Evolutionary conservation across 2,113 vertebrate species (phyloP).

Genomic region (Rhinichthys klamathensis): DNA sequence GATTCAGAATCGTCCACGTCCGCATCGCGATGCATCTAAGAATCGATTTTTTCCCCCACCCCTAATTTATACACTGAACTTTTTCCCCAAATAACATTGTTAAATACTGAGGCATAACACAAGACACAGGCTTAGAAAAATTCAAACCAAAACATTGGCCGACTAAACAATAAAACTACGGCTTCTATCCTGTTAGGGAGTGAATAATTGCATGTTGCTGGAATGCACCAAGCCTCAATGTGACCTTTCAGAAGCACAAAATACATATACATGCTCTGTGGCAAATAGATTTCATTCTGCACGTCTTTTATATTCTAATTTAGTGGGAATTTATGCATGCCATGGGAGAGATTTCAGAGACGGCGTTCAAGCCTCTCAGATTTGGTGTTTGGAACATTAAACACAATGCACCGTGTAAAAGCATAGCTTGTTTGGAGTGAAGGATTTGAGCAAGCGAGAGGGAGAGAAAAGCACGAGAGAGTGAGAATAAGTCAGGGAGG

Average conservation of each 20-base stretch:
- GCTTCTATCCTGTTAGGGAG: constrained; percentile 58
- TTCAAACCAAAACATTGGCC: constrained; percentile 31
- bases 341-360: constrained; percentile 56
- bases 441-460: constrained; percentile 44
- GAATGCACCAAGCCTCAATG: constrained; percentile 59
- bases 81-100: not conserved
- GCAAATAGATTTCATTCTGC: constrained; percentile 62
- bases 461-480: constrained; percentile 10
- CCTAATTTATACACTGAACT: not conserved
- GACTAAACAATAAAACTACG: constrained; percentile 56
- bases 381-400: constrained; percentile 61
- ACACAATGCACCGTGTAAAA: constrained; percentile 60
- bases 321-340: constrained; percentile 62
- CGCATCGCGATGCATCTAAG: no score
- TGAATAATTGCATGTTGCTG: constrained; percentile 62
- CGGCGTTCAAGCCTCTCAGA: constrained; percentile 54
- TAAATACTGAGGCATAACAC: constrained; percentile 5
- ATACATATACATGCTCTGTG: constrained; percentile 59
- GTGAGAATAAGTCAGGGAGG: not conserved
- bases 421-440: constrained; percentile 55
- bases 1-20: no score
- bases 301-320: constrained; percentile 64
- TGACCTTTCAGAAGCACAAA: constrained; percentile 65
- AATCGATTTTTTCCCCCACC: no score
- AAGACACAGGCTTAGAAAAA: constrained; percentile 8